phyloP scores from a whole-genome alignment of 92 coral and sea anemone species.

The Heliopora coerulea region DNA sequence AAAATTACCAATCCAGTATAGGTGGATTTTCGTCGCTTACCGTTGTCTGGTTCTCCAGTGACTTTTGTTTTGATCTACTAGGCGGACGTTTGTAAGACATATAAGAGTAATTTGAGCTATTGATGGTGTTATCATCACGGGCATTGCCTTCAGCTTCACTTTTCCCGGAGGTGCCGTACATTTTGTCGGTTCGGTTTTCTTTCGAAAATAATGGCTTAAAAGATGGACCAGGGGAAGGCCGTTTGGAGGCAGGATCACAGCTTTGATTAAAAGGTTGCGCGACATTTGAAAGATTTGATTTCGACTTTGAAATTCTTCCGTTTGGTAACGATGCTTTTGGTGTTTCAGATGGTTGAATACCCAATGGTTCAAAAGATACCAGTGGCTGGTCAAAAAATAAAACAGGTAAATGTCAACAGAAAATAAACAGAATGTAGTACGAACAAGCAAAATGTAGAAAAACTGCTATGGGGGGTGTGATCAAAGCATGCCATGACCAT shows the following conservation, averaged over 20 bases:
- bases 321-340: not conserved
- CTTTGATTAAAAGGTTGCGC: not conserved
- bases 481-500: no score
- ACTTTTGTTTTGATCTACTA: not conserved
- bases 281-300: not conserved
- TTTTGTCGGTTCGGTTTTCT: not conserved
- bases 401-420: no score
- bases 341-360: not conserved
- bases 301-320: not conserved
- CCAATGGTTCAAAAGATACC: not conserved
- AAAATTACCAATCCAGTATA: no score
- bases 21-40: no score
- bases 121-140: not conserved
- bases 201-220: not conserved
- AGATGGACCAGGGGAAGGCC: not conserved
- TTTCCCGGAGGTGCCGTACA: not conserved
- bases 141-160: not conserved
- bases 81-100: constrained; percentile 6
- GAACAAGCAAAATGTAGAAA: no score
- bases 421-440: no score
- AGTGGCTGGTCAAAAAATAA: no score
- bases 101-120: not conserved
- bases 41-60: not conserved
- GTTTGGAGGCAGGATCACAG: not conserved
- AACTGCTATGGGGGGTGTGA: no score